Evolutionary conservation across 2,113 vertebrate genomes (phyloP), one percentile per base, ranked within the genome.

Genomic region (Ia io): DNA sequence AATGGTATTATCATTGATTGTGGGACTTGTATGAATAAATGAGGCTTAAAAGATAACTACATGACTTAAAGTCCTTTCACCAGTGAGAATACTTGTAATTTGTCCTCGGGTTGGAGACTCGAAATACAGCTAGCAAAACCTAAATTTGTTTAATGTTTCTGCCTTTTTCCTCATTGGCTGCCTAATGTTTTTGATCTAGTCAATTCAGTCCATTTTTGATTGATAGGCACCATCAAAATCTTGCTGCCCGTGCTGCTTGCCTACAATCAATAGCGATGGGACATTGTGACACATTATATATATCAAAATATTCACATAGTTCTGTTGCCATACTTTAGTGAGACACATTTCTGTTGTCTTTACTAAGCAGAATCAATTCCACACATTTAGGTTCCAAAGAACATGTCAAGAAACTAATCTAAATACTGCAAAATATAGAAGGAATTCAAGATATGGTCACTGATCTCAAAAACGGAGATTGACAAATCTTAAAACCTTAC

Each of bases 181-280:
- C 84, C 71, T 97, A 96, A 95, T 94, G 93, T 88, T 94, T 95
- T 84, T 88, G 59, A 93, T 90, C 84, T 93, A 59, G 61, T 90
- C 35, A 53, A 1, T 84, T 59, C 51, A 78, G 59, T 42, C 25
- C 0, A 9, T 49, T 90, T 84, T 49, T 82, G 40, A 94, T 44
- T 67, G 82, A 96, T 88, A 49, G 37, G 49, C 37, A 25, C 44
- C 22, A 40, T 84, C 8, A 11, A 25, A 47, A 1, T 44, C 47
- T 40, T 28, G 67, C 22, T 78, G n/a, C 30, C 0, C 2, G 61
- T 42, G 1, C 28, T 12, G 3, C 35, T 65, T 87, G 10, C 32
- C 16, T 74, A 25, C 6, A 63, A 87, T 91, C 32, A 84, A 56
- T 67, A 88, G n/a, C 44, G 51, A 25, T 7, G 80, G 49, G n/a